Conservation (phyloP, 2,888 invertebrate genomes). For the Phyllotreta cruciferae region DNA sequence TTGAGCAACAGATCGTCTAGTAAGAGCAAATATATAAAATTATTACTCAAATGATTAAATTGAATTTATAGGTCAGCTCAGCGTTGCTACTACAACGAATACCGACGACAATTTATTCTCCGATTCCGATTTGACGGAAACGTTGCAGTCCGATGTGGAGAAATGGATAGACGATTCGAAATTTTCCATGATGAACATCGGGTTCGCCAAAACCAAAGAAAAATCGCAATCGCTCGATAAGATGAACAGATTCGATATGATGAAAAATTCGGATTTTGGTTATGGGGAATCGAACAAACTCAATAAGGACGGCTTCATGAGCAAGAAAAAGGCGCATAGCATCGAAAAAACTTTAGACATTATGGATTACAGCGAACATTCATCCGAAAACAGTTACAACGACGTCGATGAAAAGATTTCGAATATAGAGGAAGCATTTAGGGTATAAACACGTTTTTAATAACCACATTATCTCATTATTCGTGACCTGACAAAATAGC, state of each 20-base stretch:
- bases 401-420: constrained; percentile 32
- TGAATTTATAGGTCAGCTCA: constrained; percentile 58
- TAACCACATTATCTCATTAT: too few species aligned
- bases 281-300: constrained; percentile 33
- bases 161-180: constrained; percentile 59
- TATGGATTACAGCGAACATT: constrained; percentile 52
- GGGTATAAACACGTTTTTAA: constrained; percentile 31
- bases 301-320: constrained; percentile 35
- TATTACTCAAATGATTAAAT: background rate
- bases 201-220: constrained; percentile 42
- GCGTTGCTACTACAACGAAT: constrained; percentile 57
- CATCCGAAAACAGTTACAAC: constrained; percentile 55
- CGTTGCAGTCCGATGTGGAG: constrained; percentile 55
- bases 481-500: too few species aligned
- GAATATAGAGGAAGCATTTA: constrained; percentile 32
- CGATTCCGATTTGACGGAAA: constrained; percentile 57
- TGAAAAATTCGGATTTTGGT: constrained; percentile 25
- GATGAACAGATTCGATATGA: constrained; percentile 26
- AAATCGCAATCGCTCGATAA: constrained; percentile 44
- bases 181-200: constrained; percentile 52
- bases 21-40: constrained; percentile 53
- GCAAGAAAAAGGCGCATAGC: constrained; percentile 48
- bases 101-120: constrained; percentile 55
- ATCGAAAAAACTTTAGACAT: constrained; percentile 51
- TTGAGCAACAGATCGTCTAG: constrained; percentile 60